Evolutionary conservation across 2,888 invertebrate species (phyloP).

Genomic region (Eupithecia exiguata): DNA sequence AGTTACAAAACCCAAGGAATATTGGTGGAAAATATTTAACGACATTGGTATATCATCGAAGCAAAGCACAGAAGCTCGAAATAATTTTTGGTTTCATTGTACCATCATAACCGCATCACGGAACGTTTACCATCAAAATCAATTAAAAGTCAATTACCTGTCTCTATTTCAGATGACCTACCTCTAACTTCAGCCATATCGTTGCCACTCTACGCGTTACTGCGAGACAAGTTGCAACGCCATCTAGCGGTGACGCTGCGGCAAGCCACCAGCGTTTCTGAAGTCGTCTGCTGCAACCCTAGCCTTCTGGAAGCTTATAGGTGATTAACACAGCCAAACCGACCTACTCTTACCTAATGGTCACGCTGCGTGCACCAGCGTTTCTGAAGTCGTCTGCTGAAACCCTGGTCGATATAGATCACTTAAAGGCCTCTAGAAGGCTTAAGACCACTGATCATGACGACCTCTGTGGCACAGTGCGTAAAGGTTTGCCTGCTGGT

Average conservation of each 20-base stretch:
- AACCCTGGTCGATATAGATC: conserved; percentile 62
- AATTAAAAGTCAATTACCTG: too few species aligned
- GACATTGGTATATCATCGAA: too few species aligned
- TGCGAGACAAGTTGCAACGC: conserved; percentile 67
- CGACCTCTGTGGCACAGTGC: neutral
- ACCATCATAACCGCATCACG: too few species aligned
- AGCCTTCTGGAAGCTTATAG: conserved; percentile 75
- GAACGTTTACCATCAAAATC: too few species aligned
- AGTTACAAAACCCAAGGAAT: too few species aligned
- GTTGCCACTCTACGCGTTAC: conserved; percentile 68
- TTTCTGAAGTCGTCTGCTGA: conserved; percentile 76
- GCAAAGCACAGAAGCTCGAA: too few species aligned
- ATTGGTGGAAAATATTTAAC: too few species aligned
- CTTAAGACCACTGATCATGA: too few species aligned
- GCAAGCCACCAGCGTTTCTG: conserved; percentile 76
- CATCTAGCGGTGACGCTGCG: conserved; percentile 70
- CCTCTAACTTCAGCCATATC: conserved; percentile 77
- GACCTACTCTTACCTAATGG: conserved; percentile 58
- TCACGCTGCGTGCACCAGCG: conserved; percentile 74
- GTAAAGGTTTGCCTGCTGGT: neutral
- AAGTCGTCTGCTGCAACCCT: conserved; percentile 75
- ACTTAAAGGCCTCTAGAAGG: conserved; percentile 45
- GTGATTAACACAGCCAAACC: conserved; percentile 76
- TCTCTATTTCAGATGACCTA: conserved; percentile 66
- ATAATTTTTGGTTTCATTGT: too few species aligned